Base-by-base conservation (phyloP, 2,888 invertebrate genomes). In the Drosophila robusta region DNA sequence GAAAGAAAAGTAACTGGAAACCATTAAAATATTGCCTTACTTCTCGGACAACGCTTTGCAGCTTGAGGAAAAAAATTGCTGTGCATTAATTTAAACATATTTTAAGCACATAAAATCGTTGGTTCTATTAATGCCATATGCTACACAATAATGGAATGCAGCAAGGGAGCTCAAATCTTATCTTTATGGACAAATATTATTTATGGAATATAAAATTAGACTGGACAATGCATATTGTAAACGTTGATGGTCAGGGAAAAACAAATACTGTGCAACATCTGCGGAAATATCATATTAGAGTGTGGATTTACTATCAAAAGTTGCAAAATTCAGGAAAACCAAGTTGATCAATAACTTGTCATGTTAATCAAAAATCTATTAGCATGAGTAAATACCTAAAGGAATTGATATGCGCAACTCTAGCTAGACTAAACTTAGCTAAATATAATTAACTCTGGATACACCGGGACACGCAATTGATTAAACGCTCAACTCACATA, bases 71-170 rank as follows among this genome's bases (percentile, higher is more conserved):
- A 65, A 50, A 67, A 73, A 88, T 68, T 51, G 58, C 57, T 56
- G 52, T 51, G 54, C 66, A 82, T 82, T 71, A 74, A 77, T 83
- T 68, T 66, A 56, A 87, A 69, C 60, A 58, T 57, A 65, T 70
- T 74, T 74, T 41, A 64, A 70, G 68, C 67, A 65, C 51, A 66
- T 65, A 65, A 60, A 39, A 22, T 32, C 44, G 41, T 56, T 36
- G 8, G 6, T 56, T 46, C 61, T 44, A 67, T 61, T 50, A 39
- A 47, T 52, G 47, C 69, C 62, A 63, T 18, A 65, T 56, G 72
- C 78, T 46, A 22, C 44, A 39, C 56, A 64, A 42, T 49, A 52
- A 42, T 58, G 52, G 32, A 47, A 38, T 54, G 6, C 26, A 56
- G 39, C 39, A 14, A 16, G 5, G 12, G n/a, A 49, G 41, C 29